Percentiles rank a stretch among this genome's conserved stretches.
phyloP scores from a whole-genome alignment of 1,140 invertebrate genomes.

The Colletes gigas region DNA sequence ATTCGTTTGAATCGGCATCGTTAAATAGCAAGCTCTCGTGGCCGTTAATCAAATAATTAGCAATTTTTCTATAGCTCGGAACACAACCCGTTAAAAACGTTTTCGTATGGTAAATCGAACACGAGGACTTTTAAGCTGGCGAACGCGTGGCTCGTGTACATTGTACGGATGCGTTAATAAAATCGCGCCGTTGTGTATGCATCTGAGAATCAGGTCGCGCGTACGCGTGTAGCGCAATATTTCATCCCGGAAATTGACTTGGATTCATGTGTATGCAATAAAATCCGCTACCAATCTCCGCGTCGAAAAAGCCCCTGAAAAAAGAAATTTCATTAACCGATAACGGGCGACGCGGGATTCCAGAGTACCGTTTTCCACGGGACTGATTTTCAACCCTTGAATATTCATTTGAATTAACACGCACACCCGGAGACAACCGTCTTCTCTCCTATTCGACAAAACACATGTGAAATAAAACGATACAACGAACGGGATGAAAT shows the following conservation, averaged over 20 bases:
- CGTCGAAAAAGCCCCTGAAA: background rate
- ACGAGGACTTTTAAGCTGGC: background rate
- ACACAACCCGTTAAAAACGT: background rate
- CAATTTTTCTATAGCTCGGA: too few relatives aligned
- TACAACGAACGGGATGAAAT: background rate
- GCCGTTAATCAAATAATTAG: too few relatives aligned
- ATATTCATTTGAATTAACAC: constrained; percentile 31
- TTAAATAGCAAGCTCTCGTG: too few relatives aligned
- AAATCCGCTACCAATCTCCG: background rate
- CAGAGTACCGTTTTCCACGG: background rate
- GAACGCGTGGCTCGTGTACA: background rate
- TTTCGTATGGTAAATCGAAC: background rate
- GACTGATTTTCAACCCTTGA: background rate
- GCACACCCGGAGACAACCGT: background rate
- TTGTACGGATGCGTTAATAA: background rate
- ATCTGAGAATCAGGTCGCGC: background rate
- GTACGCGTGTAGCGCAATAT: background rate
- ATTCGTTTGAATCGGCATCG: constrained; percentile 3
- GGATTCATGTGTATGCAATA: background rate
- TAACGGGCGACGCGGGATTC: constrained; percentile 13
- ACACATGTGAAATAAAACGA: background rate
- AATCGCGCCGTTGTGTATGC: background rate
- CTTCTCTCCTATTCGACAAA: constrained; percentile 8
- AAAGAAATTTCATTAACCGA: constrained; percentile 18
- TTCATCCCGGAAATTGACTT: background rate